phyloP scores from a whole-genome alignment of 2,888 invertebrate species.

The Drepanosiphum platanoidis region DNA sequence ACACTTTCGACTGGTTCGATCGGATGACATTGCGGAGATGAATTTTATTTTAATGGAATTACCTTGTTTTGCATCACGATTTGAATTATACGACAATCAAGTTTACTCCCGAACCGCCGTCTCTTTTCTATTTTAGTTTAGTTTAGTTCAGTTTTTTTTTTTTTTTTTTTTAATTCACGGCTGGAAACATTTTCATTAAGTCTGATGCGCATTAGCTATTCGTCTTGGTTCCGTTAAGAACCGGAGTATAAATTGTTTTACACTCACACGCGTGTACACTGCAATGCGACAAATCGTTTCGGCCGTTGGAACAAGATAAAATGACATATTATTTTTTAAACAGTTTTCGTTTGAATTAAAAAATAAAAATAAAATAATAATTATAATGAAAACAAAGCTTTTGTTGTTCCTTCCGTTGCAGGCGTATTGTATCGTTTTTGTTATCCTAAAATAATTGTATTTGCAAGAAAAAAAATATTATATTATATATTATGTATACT shows the following conservation, averaged over 20 bases:
- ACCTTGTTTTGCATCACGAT: slow-evolving; percentile 1
- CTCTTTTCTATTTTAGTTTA: neutral
- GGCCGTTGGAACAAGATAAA: slow-evolving; percentile 20
- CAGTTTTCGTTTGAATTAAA: slow-evolving; percentile 35
- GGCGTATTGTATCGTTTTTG: slow-evolving; percentile 15
- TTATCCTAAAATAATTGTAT: slow-evolving; percentile 29
- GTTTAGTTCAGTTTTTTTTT: slow-evolving; percentile 8
- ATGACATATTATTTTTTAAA: slow-evolving; percentile 31
- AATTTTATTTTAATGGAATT: slow-evolving; percentile 11
- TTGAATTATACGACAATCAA: slow-evolving; percentile 24
- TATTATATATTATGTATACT: neutral
- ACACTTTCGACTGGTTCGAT: neutral
- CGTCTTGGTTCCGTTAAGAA: slow-evolving; percentile 10
- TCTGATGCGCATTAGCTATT: slow-evolving; percentile 33
- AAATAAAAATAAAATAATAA: slow-evolving; percentile 7
- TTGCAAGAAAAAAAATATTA: slow-evolving; percentile 5
- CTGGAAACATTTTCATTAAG: slow-evolving; percentile 44
- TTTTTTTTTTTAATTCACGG: slow-evolving; percentile 16
- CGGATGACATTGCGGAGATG: neutral
- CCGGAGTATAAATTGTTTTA: slow-evolving; percentile 25
- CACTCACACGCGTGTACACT: neutral
- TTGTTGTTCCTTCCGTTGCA: slow-evolving; percentile 27
- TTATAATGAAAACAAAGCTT: slow-evolving; percentile 29
- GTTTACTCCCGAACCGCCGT: neutral
- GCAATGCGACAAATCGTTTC: slow-evolving; percentile 42